Percentiles rank a stretch among this genome's conserved stretches.
phyloP scores from a whole-genome alignment of 2,888 invertebrate species.

The Cinara cedri region DNA sequence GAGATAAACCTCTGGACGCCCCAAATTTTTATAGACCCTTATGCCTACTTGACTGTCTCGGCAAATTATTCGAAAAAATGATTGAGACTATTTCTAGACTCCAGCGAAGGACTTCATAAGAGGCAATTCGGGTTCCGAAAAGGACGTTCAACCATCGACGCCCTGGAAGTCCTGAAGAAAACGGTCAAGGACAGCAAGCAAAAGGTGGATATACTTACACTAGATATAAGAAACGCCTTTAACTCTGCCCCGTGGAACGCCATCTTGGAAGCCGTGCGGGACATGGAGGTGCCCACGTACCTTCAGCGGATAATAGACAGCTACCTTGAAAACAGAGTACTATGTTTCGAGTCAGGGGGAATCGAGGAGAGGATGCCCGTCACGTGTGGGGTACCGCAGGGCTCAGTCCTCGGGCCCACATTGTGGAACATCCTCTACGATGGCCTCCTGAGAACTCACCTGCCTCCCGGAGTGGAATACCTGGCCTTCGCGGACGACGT shows the following conservation, averaged over 20 bases:
- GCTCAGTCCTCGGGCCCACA: neutral
- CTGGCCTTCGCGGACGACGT: neutral
- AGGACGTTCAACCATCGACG: accelerated
- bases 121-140: neutral
- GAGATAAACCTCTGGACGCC: neutral
- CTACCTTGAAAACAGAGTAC: no score
- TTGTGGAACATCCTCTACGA: neutral
- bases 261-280: no score
- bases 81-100: neutral
- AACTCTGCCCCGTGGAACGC: neutral
- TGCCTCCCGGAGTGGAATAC: neutral
- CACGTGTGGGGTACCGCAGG: neutral
- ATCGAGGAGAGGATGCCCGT: neutral
- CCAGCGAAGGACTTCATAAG: neutral
- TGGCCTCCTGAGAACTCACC: neutral
- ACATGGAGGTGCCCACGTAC: neutral
- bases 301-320: neutral
- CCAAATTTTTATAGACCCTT: neutral
- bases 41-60: neutral
- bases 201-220: neutral
- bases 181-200: neutral
- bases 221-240: neutral
- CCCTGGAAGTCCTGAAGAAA: neutral
- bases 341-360: no score
- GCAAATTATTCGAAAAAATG: neutral